Conservation (phyloP, 1,140 invertebrate genomes). For the Batillaria attramentaria region DNA sequence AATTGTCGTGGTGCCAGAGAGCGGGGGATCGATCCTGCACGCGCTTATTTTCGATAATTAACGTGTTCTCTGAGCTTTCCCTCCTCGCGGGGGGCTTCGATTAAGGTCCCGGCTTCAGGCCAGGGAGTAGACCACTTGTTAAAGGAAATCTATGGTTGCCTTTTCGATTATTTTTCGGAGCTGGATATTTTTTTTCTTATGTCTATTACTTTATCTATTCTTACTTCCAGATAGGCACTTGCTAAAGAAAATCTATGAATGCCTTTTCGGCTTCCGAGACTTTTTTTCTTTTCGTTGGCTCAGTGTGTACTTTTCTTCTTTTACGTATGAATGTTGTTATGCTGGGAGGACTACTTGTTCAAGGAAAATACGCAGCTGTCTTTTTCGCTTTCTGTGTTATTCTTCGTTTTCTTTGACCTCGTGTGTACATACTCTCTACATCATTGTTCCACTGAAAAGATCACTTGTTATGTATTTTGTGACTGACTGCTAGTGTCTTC, state of each 20-base stretch:
- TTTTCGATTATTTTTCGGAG: not conserved
- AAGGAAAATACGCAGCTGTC: too few relatives aligned
- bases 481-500: too few relatives aligned
- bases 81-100: not conserved
- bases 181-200: not conserved
- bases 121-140: not conserved
- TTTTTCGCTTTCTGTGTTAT: too few relatives aligned
- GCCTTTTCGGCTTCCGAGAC: not conserved
- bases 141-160: not conserved
- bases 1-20: not conserved
- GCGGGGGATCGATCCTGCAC: not conserved
- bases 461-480: too few relatives aligned
- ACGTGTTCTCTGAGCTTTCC: conserved; percentile 12
- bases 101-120: not conserved
- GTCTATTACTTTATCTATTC: not conserved
- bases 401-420: too few relatives aligned
- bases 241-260: not conserved
- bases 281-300: not conserved
- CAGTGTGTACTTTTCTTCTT: not conserved
- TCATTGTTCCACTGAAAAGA: too few relatives aligned
- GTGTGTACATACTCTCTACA: too few relatives aligned
- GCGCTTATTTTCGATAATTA: conserved; percentile 21
- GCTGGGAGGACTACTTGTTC: too few relatives aligned
- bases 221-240: too few relatives aligned
- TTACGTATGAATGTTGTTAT: too few relatives aligned